A percentile compares a stretch with the other conserved stretches of the same genome.
These are phyloP conservation scores for Eupithecia tripunctaria DNA, from an alignment of 2,888 invertebrate species.

Conservation along the genomic window DNA sequence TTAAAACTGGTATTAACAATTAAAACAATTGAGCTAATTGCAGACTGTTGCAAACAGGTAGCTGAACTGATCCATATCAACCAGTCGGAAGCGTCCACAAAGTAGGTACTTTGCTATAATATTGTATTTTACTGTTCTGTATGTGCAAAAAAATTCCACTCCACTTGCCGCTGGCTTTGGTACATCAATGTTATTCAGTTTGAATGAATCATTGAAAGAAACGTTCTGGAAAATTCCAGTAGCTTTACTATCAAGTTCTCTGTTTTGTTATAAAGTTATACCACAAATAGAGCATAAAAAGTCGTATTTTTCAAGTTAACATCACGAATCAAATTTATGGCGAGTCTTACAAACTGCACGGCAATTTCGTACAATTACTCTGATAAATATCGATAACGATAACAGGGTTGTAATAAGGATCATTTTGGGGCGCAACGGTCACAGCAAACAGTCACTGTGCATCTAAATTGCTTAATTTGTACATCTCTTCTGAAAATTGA, in stretches of 20 bases:
- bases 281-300: conserved; percentile 34
- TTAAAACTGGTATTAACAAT: too few relatives aligned
- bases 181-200: not conserved
- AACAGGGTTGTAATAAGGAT: conserved; percentile 18
- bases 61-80: too few relatives aligned
- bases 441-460: too few relatives aligned
- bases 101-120: too few relatives aligned
- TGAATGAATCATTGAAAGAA: not conserved
- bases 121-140: too few relatives aligned
- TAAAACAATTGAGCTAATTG: too few relatives aligned
- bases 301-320: conserved; percentile 36
- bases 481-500: not conserved
- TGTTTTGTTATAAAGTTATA: conserved; percentile 18
- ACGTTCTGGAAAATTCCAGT: not conserved
- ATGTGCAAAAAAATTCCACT: not conserved
- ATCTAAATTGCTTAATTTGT: not conserved
- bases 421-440: not conserved
- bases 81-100: too few relatives aligned
- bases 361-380: conserved; percentile 59
- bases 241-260: not conserved
- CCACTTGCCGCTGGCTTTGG: not conserved
- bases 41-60: too few relatives aligned
- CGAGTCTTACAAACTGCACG: conserved; percentile 38
- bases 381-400: conserved; percentile 34
- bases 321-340: conserved; percentile 43